Conservation (phyloP, 2,797 vertebrate genomes). For the Fratercula arctica region DNA sequence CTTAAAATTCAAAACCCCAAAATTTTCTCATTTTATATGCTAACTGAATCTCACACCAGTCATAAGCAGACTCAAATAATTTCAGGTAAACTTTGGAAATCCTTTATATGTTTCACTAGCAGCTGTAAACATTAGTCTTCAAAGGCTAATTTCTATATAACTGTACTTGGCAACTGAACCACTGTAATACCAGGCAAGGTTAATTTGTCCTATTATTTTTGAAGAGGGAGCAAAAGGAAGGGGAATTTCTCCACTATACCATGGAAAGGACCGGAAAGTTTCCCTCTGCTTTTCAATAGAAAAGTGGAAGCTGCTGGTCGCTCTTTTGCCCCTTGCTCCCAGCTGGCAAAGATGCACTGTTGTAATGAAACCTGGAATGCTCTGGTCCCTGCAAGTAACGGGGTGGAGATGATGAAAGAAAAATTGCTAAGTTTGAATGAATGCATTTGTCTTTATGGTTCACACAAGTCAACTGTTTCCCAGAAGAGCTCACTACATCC, state of each 20-base stretch:
- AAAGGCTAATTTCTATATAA: background rate
- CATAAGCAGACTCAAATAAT: background rate
- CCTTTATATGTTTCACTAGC: background rate
- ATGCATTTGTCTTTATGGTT: background rate
- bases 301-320: background rate
- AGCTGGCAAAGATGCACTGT: background rate
- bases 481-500: background rate
- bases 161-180: background rate
- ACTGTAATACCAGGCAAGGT: conserved; percentile 3
- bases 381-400: background rate
- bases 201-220: conserved; percentile 4
- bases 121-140: background rate
- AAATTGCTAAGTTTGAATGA: background rate
- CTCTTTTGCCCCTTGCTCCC: background rate
- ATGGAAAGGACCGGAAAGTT: background rate
- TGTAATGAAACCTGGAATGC: background rate
- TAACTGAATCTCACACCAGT: background rate
- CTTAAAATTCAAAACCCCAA: background rate
- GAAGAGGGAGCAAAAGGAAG: background rate
- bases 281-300: background rate
- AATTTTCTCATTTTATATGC: background rate
- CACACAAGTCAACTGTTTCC: background rate
- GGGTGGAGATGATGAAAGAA: background rate
- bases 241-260: background rate
- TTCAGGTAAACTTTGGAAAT: background rate